Evolutionary conservation across 2,113 vertebrate species (phyloP), one percentile per base, ranked within the genome.

Genomic region (Puntigrus tetrazona): DNA sequence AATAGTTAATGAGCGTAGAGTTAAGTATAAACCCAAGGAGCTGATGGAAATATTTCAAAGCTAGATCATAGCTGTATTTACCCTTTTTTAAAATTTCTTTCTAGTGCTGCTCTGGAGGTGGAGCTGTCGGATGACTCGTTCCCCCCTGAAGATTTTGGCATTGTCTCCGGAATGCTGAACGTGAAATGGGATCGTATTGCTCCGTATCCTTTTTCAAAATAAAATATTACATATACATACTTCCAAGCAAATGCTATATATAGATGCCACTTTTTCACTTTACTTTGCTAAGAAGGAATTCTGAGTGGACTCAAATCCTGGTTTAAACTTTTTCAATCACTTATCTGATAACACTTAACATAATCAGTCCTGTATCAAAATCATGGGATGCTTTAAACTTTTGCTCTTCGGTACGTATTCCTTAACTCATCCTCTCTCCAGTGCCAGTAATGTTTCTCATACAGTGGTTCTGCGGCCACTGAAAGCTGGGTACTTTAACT

Each of bases 181-280:
- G 97, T 99, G 65, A 99, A 99, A 76, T 99, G 98, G 98, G 98
- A 99, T 92, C 92, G 97, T 31, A 99, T 99, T 0, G 97, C 97
- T 7, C 97, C 97, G 95, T 99, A 99, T 99, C 97, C 93, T 96
- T n/a, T n/a, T n/a, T n/a, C n/a, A n/a, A n/a, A n/a, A n/a, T n/a
- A n/a, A n/a, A n/a, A n/a, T n/a, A n/a, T n/a, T n/a, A n/a, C n/a
- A n/a, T n/a, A n/a, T n/a, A n/a, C n/a, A n/a, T n/a, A n/a, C n/a
- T n/a, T n/a, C n/a, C n/a, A n/a, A n/a, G n/a, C n/a, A n/a, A n/a
- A n/a, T n/a, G n/a, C n/a, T n/a, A n/a, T n/a, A n/a, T n/a, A n/a
- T n/a, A n/a, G n/a, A n/a, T n/a, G n/a, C n/a, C n/a, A n/a, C n/a
- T n/a, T n/a, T n/a, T n/a, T n/a, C n/a, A n/a, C n/a, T n/a, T n/a